Percentiles rank a stretch among this genome's conserved stretches.
Conservation (phyloP, 2,113 vertebrate genomes). For the Chrysochloris asiatica region DNA sequence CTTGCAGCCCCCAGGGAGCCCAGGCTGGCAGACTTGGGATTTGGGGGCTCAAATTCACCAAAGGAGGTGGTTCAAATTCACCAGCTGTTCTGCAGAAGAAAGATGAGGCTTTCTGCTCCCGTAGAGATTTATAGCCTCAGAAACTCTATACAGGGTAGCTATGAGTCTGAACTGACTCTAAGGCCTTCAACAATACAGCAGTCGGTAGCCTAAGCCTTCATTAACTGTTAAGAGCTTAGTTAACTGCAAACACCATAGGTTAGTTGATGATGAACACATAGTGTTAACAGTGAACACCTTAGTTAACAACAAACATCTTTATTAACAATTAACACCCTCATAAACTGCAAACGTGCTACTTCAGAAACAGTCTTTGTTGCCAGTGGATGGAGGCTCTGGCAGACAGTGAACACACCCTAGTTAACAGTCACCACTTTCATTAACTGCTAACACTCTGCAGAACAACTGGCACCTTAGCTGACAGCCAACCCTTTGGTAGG, state of each 20-base stretch:
- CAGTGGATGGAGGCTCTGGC: too few species aligned
- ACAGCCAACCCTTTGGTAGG: neutral
- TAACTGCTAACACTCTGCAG: neutral
- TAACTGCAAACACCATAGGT: neutral
- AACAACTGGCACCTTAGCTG: neutral
- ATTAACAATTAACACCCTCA: neutral
- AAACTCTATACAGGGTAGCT: too few species aligned
- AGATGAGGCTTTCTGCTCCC: too few species aligned
- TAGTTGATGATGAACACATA: neutral
- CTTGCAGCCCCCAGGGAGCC: too few species aligned
- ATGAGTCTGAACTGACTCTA: too few species aligned
- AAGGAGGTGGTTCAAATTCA: too few species aligned
- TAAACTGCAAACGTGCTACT: neutral
- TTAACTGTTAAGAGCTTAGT: neutral
- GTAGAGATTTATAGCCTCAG: too few species aligned
- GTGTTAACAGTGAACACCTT: neutral
- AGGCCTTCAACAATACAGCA: too few species aligned
- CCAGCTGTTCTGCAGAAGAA: too few species aligned
- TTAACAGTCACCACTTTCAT: neutral
- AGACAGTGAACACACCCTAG: neutral
- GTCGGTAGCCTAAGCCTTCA: neutral
- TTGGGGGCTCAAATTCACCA: too few species aligned
- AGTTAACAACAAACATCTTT: neutral
- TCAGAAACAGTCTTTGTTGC: neutral
- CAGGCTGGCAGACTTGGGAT: too few species aligned